Evolutionary conservation across 2,888 invertebrate species (phyloP), one percentile per base, ranked within the genome.

Genomic region (Apomyelois bistriatella): DNA sequence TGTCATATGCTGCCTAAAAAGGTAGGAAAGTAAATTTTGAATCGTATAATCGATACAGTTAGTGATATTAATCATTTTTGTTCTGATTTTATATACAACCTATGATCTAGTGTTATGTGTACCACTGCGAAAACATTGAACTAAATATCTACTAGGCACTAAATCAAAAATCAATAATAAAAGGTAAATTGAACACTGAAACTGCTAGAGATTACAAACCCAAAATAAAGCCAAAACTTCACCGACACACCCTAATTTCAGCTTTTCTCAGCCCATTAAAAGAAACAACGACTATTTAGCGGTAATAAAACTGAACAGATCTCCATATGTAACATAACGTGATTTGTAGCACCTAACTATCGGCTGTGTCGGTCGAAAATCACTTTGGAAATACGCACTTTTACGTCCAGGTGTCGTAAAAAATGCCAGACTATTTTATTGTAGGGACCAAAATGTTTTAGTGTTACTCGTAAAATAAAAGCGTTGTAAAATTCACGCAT

Each of bases 381-480:
- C 81, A 78, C 79, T 85, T 80, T 71, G 64, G 63, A 65, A 78
- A 79, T 72, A 70, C 70, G 66, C 71, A 69, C 67, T 70, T 73
- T 75, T 65, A 67, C 73, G 74, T 76, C 63, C 77, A 79, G 80
- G 78, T 80, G 68, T 79, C 81, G 82, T 88, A 86, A 87, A 85
- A 80, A 76, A 70, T 69, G 64, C 70, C 73, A 76, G 77, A 75
- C 81, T 76, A 78, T 85, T 87, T 86, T 85, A 87, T 76, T 77
- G 78, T 73, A 61, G 73, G 76, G 72, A 72, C 79, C 76, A 66
- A 81, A 85, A 83, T 79, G 83, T 81, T 87, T 85, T 86, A 85
- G 79, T 76, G 81, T 62, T 60, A 51, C 61, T 82, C 84, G 82
- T 88, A 85, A 88, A 88, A 85, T 83, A 78, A 85, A 79, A 85